Percentiles rank a stretch among this genome's conserved stretches.
These are phyloP conservation scores for Buteo buteo DNA, from an alignment of 2,113 vertebrate genomes.

Conservation along the genomic window DNA sequence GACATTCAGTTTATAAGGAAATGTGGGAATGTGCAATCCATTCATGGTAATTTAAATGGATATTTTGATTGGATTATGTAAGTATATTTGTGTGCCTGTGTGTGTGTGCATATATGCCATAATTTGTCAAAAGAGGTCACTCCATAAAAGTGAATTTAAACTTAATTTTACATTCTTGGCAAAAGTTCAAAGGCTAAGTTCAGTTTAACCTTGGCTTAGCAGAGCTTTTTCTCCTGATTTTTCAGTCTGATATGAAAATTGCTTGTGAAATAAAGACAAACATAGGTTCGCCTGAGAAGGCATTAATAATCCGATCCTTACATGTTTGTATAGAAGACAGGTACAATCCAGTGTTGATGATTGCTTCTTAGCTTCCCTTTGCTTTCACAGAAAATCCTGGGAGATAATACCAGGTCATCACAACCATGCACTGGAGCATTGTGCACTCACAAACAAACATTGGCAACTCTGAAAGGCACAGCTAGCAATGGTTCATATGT, in stretches of 20 bases:
- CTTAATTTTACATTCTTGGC: slow-evolving; percentile 35
- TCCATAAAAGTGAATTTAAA: slow-evolving; percentile 56
- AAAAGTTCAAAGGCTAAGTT: slow-evolving; percentile 67
- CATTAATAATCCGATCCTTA: slow-evolving; percentile 74
- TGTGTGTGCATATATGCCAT: not conserved
- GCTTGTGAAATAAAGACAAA: slow-evolving; percentile 75
- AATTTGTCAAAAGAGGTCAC: slow-evolving; percentile 42
- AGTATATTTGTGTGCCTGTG: slow-evolving; percentile 32
- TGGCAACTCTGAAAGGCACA: slow-evolving; percentile 8
- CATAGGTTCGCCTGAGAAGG: slow-evolving; percentile 52
- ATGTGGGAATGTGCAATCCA: not conserved
- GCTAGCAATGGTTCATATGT: not conserved
- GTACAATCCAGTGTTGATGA: slow-evolving; percentile 72
- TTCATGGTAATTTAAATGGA: slow-evolving; percentile 23
- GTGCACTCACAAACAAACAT: not conserved
- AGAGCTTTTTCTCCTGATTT: slow-evolving; percentile 40
- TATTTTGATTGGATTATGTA: slow-evolving; percentile 41
- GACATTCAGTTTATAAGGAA: not conserved
- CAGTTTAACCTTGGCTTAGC: slow-evolving; percentile 50
- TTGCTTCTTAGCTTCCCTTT: slow-evolving; percentile 65
- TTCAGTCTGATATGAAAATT: slow-evolving; percentile 64
- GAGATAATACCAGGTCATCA: slow-evolving; percentile 13
- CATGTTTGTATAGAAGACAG: slow-evolving; percentile 71
- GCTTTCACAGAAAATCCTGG: slow-evolving; percentile 65
- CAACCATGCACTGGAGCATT: not conserved